Evolutionary conservation across 2,113 vertebrate species (phyloP).

Genomic region (Barnardius zonarius): DNA sequence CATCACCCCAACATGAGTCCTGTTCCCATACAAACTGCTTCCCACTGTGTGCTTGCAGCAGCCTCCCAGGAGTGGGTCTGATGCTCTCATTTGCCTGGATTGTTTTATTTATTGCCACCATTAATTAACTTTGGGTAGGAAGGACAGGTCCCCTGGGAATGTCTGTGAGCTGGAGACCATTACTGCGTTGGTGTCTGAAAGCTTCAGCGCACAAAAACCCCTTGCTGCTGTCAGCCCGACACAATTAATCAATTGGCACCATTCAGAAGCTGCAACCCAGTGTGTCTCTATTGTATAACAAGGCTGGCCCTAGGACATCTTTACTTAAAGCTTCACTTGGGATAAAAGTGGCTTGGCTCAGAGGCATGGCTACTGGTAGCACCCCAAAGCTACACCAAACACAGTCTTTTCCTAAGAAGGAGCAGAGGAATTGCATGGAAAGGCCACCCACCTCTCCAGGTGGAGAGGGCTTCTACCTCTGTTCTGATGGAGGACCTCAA

Average conservation of each 20-base stretch:
- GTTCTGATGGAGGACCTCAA: background rate
- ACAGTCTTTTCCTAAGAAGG: background rate
- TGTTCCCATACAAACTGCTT: background rate
- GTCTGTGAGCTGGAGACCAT: constrained; percentile 43
- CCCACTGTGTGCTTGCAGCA: background rate
- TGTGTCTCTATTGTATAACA: accelerated
- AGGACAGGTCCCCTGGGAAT: constrained; percentile 14
- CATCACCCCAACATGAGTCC: background rate
- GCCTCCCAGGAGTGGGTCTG: background rate
- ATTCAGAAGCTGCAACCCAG: background rate
- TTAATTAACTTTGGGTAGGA: constrained; percentile 35
- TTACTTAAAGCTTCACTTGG: background rate
- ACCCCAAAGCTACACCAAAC: background rate
- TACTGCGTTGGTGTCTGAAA: constrained; percentile 40
- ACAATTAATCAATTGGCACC: constrained; percentile 25
- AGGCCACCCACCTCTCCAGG: background rate
- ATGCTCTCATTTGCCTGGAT: background rate
- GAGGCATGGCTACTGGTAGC: background rate
- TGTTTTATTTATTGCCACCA: constrained; percentile 49
- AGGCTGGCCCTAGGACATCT: background rate
- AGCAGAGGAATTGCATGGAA: background rate
- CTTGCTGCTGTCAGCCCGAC: background rate
- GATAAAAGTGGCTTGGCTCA: background rate
- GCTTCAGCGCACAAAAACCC: background rate
- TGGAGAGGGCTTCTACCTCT: background rate